These are phyloP conservation scores for Plumapathes pennacea DNA, from an alignment of 92 coral and sea anemone species.

Conservation along the genomic window DNA sequence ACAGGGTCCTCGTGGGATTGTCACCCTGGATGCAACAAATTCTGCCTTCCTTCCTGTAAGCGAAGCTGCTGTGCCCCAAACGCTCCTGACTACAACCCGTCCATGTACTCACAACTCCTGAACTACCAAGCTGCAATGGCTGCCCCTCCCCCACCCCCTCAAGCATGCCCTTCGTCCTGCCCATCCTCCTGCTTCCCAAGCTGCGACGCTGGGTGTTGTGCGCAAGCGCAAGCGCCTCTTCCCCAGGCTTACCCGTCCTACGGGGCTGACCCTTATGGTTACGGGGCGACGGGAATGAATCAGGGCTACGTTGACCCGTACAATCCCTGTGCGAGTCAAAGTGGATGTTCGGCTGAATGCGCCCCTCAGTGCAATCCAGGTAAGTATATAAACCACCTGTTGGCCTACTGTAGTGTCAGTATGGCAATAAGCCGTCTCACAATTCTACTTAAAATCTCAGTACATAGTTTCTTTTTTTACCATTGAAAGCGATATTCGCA, in stretches of 20 bases:
- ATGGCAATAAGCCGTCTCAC: not conserved
- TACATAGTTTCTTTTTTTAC: no score
- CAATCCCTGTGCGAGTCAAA: slow-evolving; percentile 33
- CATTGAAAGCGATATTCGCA: no score
- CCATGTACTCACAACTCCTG: slow-evolving; percentile 82
- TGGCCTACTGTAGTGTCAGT: not conserved
- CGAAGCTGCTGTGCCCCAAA: slow-evolving; percentile 88
- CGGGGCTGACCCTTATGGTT: slow-evolving; percentile 21
- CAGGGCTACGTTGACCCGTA: slow-evolving; percentile 28
- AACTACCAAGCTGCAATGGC: slow-evolving; percentile 80
- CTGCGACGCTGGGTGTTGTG: slow-evolving; percentile 87
- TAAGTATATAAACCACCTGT: not conserved
- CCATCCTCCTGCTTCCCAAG: slow-evolving; percentile 80
- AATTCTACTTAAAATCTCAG: not conserved
- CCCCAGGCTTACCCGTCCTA: slow-evolving; percentile 49
- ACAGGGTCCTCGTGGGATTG: slow-evolving; percentile 85
- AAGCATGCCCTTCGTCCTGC: slow-evolving; percentile 73
- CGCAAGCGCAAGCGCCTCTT: slow-evolving; percentile 20
- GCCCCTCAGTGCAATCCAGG: slow-evolving; percentile 70
- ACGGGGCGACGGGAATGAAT: slow-evolving; percentile 16
- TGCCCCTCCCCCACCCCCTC: slow-evolving; percentile 85
- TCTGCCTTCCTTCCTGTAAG: slow-evolving; percentile 96
- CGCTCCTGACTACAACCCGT: slow-evolving; percentile 85
- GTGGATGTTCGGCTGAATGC: slow-evolving; percentile 65
- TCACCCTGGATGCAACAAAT: slow-evolving; percentile 89